phyloP scores from a whole-genome alignment of 2,888 invertebrate genomes.

The Digitonthophagus gazella region DNA sequence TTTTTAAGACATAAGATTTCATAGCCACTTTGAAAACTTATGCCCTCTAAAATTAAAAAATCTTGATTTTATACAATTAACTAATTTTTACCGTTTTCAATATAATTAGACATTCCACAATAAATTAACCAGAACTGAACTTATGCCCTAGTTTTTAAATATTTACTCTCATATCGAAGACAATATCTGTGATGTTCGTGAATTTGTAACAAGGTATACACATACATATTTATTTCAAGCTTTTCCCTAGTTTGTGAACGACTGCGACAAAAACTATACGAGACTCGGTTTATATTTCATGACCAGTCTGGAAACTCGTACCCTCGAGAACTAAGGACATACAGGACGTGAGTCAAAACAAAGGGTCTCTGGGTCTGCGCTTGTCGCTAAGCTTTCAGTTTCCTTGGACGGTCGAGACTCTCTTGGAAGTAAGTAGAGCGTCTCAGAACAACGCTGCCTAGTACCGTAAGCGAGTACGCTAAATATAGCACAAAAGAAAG shows the following conservation, averaged over 20 bases:
- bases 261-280: neutral
- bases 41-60: no score
- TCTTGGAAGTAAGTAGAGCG: neutral
- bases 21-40: no score
- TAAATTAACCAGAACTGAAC: no score
- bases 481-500: neutral
- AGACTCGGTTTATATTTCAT: neutral
- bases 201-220: neutral
- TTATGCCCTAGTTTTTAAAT: no score
- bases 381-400: constrained; percentile 17
- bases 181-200: no score
- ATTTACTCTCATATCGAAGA: no score
- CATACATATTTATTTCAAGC: neutral
- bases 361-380: neutral
- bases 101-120: no score
- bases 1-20: no score
- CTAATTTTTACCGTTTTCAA: no score
- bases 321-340: neutral
- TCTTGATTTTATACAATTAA: no score
- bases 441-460: neutral
- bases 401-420: neutral
- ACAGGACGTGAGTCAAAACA: constrained; percentile 5
- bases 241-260: neutral
- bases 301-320: neutral
- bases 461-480: neutral